Evolutionary conservation across 2,888 invertebrate genomes (phyloP).

Genomic region (Nemurella pictetii): DNA sequence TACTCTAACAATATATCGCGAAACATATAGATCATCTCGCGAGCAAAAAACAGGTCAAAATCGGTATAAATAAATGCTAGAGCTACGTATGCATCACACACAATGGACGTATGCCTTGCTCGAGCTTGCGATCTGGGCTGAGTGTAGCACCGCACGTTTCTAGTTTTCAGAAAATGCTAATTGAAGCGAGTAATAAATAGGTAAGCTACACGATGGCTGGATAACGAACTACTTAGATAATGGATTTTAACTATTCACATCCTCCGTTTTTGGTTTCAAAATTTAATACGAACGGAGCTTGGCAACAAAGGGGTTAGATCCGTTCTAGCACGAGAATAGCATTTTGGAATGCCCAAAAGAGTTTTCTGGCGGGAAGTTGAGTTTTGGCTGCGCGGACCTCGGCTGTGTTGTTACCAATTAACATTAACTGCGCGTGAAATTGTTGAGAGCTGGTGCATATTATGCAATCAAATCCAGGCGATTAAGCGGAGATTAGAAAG

Average conservation of each 20-base stretch:
- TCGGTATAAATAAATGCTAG: neutral
- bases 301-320: neutral
- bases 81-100: neutral
- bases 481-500: neutral
- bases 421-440: neutral
- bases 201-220: neutral
- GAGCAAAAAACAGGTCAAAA: neutral
- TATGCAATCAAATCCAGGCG: conserved; percentile 2
- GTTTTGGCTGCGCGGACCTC: neutral
- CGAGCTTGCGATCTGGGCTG: neutral
- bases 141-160: neutral
- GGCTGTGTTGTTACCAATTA: neutral
- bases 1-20: conserved; percentile 17
- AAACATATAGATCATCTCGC: neutral
- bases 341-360: neutral
- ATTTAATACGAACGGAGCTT: conserved; percentile 21
- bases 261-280: conserved; percentile 27
- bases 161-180: neutral
- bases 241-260: conserved; percentile 30
- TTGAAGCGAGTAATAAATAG: neutral
- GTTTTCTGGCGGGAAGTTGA: neutral
- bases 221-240: conserved; percentile 19
- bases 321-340: neutral
- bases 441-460: neutral
- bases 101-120: neutral